Evolutionary conservation across 2,797 vertebrate species (phyloP), one percentile per base, ranked within the genome.

Genomic region (Dromococcyx pavoninus): DNA sequence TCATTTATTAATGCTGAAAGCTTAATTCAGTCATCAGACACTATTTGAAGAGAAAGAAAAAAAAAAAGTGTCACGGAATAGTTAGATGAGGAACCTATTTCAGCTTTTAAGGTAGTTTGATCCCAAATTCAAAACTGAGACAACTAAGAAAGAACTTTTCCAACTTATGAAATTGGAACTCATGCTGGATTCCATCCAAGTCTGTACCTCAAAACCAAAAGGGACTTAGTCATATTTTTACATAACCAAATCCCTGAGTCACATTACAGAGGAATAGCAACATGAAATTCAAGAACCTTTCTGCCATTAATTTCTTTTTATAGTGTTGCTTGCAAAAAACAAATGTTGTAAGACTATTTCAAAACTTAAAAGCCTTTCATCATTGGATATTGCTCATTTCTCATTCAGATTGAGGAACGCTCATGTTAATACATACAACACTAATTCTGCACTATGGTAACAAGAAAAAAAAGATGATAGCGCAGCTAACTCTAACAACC

Each of bases 101-200:
- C 62, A 72, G 73, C 74, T 95, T 96, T 93, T 94, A 10, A 72
- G 90, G 91, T 58, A 83, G 77, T 87, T 87, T 67, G 78, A 86
- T 85, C 81, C 88, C 79, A 91, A 75, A 94, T 95, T 93, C 86
- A 91, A 96, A 97, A 8, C 48, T 91, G 80, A 94, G 93, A 96
- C 88, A 94, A 87, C 86, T 95, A 86, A 61, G 85, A 94, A 94
- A 96, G 89, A 94, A 91, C 74, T 93, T 95, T 85, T 94, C 93
- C 96, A 96, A 91, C 85, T 94, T 62, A 93, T 94, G 97, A 97
- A 97, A 97, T 70, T 69, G 67, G 95, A 74, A 91, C 88, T 60
- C 71, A 33, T 9, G 17, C 30, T 96, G 96, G 91, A 92, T 79
- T 86, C 78, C 75, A 74, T 91, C 94, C 96, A 97, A 83, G 62